These are phyloP conservation scores for Erebia palarica DNA, from an alignment of 2,888 invertebrate genomes.

Conservation along the genomic window DNA sequence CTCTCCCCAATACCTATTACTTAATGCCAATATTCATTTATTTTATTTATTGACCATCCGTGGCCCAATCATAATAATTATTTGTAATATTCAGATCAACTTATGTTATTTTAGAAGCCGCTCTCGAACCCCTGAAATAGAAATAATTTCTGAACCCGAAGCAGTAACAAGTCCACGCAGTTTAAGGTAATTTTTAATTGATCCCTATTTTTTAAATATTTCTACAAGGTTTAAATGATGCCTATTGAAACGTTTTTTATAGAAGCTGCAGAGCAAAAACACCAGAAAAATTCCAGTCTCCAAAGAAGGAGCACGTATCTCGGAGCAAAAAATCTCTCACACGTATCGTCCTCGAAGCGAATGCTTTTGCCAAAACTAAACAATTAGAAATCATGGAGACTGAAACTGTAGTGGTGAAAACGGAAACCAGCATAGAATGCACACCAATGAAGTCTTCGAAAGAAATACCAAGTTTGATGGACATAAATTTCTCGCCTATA, in stretches of 20 bases:
- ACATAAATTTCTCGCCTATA: slow-evolving; percentile 72
- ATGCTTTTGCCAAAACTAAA: slow-evolving; percentile 69
- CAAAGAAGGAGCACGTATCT: slow-evolving; percentile 58
- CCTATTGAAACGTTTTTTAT: slow-evolving; percentile 2
- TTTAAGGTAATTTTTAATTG: slow-evolving; percentile 10
- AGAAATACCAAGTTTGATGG: slow-evolving; percentile 59
- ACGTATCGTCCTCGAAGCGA: slow-evolving; percentile 71
- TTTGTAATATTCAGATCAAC: not conserved
- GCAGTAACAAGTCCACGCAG: slow-evolving; percentile 9
- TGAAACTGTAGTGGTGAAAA: slow-evolving; percentile 48
- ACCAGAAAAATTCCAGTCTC: slow-evolving; percentile 70
- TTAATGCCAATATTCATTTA: too few relatives aligned
- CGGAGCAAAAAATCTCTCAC: slow-evolving; percentile 67
- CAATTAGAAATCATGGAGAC: slow-evolving; percentile 52
- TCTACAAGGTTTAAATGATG: not conserved
- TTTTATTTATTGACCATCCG: too few relatives aligned
- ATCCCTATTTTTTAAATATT: too few relatives aligned
- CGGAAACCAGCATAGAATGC: slow-evolving; percentile 58
- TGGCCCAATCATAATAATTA: not conserved
- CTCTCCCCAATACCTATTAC: too few relatives aligned
- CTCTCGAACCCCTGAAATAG: slow-evolving; percentile 19
- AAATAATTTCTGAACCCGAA: slow-evolving; percentile 1
- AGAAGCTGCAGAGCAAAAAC: slow-evolving; percentile 70
- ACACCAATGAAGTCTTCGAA: slow-evolving; percentile 68
- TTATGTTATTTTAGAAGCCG: slow-evolving; percentile 18